Evolutionary conservation across 2,797 vertebrate species (phyloP), one percentile per base, ranked within the genome.

Genomic region (Notoglanidium macrostoma): DNA sequence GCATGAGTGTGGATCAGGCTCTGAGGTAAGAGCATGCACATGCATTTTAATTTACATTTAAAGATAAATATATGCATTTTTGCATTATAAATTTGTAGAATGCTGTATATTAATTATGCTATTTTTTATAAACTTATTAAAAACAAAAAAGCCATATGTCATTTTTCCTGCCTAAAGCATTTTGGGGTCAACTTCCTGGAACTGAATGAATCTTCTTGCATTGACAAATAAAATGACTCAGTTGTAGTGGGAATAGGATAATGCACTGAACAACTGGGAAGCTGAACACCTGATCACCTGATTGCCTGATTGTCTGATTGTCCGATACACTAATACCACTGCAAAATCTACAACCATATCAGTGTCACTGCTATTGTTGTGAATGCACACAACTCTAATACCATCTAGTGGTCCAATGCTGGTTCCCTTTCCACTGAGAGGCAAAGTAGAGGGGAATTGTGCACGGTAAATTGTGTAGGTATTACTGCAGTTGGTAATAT

Each of bases 1-100:
- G 97, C 26, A 95, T 98, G 96, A 97, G 92, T 85, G 92, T 99
- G 90, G 98, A 99, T 92, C 98, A 98, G 91, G 97, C 98, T 2
- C 96, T 99, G 92, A 97, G 98, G 98, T 99, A 90, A 94, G 92
- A 90, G 10, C 6, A 21, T 19, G 21, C 23, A 78, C 59, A 82
- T 82, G 8, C 35, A 67, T 5, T 54, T 77, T 77, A 19, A 54
- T 44, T 35, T 61, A 26, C 32, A 26, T 44, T 59, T 61, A 55
- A 29, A 17, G 11, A 51, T 55, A 35, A 5, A 79, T 21, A 55
- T 78, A 10, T 55, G n/a, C 51, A 78, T 21, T 10, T 21, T 5
- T 11, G 8, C 3, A 17, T 78, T 29, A 21, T 14, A 10, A 32
- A 54, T 29, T 54, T 29, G 44, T 54, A 51, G 15, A 76, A 54